Conservation (phyloP, 2,113 vertebrate species). For the Jacana jacana region DNA sequence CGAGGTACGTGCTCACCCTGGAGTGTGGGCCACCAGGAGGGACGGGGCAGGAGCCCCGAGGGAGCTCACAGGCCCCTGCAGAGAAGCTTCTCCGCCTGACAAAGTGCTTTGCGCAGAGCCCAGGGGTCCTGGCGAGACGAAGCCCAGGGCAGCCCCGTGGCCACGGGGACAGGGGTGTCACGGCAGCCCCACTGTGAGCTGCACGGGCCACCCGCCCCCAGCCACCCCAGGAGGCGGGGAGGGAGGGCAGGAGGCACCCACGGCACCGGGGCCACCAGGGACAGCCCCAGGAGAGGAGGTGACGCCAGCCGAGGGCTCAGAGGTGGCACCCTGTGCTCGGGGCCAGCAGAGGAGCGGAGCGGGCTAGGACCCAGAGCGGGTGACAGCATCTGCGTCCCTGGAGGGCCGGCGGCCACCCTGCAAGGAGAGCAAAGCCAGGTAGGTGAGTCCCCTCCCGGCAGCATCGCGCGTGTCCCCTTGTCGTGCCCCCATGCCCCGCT, state of each 20-base stretch:
- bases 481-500: fast-evolving
- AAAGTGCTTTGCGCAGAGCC: slow-evolving; percentile 33
- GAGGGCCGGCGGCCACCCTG: slow-evolving; percentile 12
- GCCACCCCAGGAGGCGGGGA: not conserved
- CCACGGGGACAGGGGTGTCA: fast-evolving
- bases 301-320: not conserved
- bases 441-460: not conserved
- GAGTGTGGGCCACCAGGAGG: fast-evolving
- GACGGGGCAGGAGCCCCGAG: not conserved
- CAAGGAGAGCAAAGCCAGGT: not conserved
- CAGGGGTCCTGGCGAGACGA: fast-evolving
- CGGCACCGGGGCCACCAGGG: not conserved
- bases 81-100: not conserved
- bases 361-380: not conserved
- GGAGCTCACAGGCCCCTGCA: not conserved
- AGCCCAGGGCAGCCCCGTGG: not conserved
- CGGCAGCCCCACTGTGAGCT: not conserved
- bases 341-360: not conserved
- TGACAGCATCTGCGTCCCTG: not conserved
- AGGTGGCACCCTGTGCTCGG: not conserved
- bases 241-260: not conserved
- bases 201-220: fast-evolving
- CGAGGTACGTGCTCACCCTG: not conserved
- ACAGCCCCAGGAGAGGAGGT: not conserved
- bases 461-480: fast-evolving